Percentiles rank a stretch among this genome's conserved stretches.
Evolutionary conservation across 2,113 vertebrate species (phyloP).

Genomic region (Calonectris borealis): DNA sequence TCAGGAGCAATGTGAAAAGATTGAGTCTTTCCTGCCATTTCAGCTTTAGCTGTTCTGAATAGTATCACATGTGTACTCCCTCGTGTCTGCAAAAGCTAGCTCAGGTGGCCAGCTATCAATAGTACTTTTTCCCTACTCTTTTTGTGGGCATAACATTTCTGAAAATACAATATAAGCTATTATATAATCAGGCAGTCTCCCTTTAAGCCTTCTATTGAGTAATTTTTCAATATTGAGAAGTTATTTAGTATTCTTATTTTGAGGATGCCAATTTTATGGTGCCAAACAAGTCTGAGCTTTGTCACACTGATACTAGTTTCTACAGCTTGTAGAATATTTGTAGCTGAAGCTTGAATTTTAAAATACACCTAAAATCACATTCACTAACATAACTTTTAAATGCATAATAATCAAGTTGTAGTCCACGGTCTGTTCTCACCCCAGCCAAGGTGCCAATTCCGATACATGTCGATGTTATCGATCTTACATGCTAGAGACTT

Average conservation of each 20-base stretch:
- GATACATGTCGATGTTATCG: background rate
- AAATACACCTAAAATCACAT: background rate
- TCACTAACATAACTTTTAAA: background rate
- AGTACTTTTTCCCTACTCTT: background rate
- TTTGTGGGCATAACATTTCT: background rate
- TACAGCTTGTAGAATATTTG: background rate
- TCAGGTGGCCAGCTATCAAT: background rate
- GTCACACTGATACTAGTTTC: background rate
- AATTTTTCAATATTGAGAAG: background rate
- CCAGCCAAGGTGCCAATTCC: background rate
- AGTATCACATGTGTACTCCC: accelerated
- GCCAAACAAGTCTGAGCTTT: background rate
- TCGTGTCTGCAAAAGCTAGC: background rate
- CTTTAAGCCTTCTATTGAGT: background rate
- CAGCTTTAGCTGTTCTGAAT: background rate
- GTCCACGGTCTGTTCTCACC: background rate
- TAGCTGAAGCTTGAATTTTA: background rate
- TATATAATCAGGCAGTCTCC: background rate
- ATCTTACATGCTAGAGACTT: background rate
- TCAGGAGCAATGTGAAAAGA: background rate
- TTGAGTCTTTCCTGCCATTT: background rate
- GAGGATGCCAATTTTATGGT: background rate
- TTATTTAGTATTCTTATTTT: background rate
- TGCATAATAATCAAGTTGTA: background rate
- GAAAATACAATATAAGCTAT: background rate